Evolutionary conservation across 2,888 invertebrate species (phyloP), one percentile per base, ranked within the genome.

Genomic region (Tenthredo notha): DNA sequence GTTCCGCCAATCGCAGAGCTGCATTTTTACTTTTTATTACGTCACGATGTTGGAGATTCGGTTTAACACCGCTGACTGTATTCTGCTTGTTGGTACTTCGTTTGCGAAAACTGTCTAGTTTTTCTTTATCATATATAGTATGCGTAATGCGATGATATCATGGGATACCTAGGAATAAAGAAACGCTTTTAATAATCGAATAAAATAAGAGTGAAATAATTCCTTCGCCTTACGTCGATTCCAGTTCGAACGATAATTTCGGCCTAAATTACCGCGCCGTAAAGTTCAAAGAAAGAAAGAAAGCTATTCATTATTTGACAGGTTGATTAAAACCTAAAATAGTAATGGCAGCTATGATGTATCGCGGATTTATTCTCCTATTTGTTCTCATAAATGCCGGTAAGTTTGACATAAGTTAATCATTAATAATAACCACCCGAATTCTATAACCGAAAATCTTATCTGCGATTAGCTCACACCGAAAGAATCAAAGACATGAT

Each of bases 401-500:
- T 86, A 86, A 84, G 74, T 70, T 65, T 15, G 25, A 37, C 6
- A 33, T 40, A 10, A 15, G 7, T 15, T 9, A 85, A 65, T 72
- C 43, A 54, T 74, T 33, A 85, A 65, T 72, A 37, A 54, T 72
- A 47, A 29, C 25, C 3, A 74, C 47, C 61, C 77, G 1, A n/a
- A 33, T 80, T 82, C 7, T 10, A n/a, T 61, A n/a, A 65, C 25
- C 5, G 9, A 40, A 12, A 40, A 25, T 61, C 15, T 77, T 61
- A 9, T 40, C 37, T 50, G 12, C 29, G 6, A 5, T 77, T 88
- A 96, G 96, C 90, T 85, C 91, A 91, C 89, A 93, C 94, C 83
- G 95, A 95, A 90, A 94, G 97, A 89, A 95, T 96, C n/a, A 96
- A 96, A 92, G 96, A 97, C 90, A 96, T 96, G 94, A 98, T 98